Evolutionary conservation across 1,140 invertebrate genomes (phyloP).

Genomic region (Venturia canescens): DNA sequence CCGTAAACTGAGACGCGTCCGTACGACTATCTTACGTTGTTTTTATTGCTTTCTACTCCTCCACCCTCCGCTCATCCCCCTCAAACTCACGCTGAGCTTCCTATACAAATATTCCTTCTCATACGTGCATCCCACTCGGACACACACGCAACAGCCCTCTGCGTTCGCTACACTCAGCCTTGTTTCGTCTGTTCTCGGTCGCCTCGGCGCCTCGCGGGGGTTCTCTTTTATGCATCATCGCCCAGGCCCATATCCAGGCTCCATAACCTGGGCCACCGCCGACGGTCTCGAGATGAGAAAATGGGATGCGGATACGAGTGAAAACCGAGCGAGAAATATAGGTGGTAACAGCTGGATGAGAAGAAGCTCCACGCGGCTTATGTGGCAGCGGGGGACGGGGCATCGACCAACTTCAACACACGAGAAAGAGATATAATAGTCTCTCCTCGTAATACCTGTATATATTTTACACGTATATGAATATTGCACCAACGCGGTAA

Average conservation of each 20-base stretch:
- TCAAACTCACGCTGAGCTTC: neutral
- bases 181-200: neutral
- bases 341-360: slow-evolving; percentile 41
- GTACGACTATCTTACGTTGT: slow-evolving; percentile 20
- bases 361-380: neutral
- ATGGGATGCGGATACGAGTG: slow-evolving; percentile 38
- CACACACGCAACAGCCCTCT: neutral
- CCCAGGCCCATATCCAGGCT: slow-evolving; percentile 18
- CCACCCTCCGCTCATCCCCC: slow-evolving; percentile 32
- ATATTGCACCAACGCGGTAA: neutral
- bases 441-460: slow-evolving; percentile 29
- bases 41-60: slow-evolving; percentile 46
- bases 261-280: neutral
- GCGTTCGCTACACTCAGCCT: neutral
- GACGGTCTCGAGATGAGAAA: slow-evolving; percentile 34
- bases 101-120: neutral
- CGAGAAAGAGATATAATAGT: slow-evolving; percentile 37
- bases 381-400: neutral
- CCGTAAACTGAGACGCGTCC: slow-evolving; percentile 50
- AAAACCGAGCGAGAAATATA: slow-evolving; percentile 14
- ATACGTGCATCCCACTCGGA: too few relatives aligned
- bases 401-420: neutral
- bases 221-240: slow-evolving; percentile 53
- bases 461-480: slow-evolving; percentile 8
- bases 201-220: slow-evolving; percentile 48